Evolutionary conservation across 2,888 invertebrate genomes (phyloP), one percentile per base, ranked within the genome.

Genomic region (Galerucella calmariensis): DNA sequence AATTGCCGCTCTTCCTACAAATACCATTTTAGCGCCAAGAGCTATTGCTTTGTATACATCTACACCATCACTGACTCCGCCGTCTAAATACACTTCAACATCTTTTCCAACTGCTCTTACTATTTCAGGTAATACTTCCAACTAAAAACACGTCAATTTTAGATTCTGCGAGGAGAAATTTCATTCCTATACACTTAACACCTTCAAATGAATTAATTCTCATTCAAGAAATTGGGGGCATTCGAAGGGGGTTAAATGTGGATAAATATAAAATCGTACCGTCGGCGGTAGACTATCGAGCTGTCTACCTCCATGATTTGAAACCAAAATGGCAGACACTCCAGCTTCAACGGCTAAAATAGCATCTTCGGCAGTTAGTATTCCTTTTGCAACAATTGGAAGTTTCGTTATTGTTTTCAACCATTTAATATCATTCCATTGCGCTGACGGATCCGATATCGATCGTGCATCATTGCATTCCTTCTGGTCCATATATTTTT

Each of bases 261-360:
- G 35, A 35, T 20, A 20, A 5, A 35, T 35, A 35, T 35, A 35
- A 41, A 5, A 41, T 41, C 35, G 1, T 67, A 95, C 95, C 72
- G 96, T 91, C 11, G 97, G 92, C 12, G 95, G 94, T 10, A 94
- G 93, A 20, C 92, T 91, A 84, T 97, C 97, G 56, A 97, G 88
- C 88, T 98, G 97, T 76, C 97, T 90, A 0, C 94, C 98, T 2
- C 98, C 98, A 86, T 98, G 98, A 87, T 98, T 98, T 0, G 97
- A 98, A 3, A 98, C 97, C 75, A 96, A 89, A 72, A 98, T 92
- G 0, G 92, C 98, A 3, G 91, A 88, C 62, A 93, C 95, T 6
- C 96, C 97, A 70, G 91, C 89, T 79, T 95, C 89, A 0, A 90
- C 89, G 0, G 94, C 97, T 81, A 92, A 88, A 24, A 91, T 82